Evolutionary conservation across 1,140 invertebrate species (phyloP).

Genomic region (Brachionus angularis): DNA sequence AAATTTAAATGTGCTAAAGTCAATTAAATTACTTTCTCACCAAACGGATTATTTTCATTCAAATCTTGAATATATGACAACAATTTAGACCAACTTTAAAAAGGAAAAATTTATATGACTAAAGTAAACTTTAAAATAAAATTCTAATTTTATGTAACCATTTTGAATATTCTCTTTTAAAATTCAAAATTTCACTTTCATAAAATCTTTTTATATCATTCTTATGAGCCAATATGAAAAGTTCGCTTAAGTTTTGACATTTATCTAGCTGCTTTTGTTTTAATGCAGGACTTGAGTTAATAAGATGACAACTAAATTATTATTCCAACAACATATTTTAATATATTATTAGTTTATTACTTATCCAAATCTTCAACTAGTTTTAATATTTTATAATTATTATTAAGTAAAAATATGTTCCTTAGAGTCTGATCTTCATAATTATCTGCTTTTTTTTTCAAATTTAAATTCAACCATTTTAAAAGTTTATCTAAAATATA

Average conservation of each 20-base stretch:
- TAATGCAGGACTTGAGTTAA: background rate
- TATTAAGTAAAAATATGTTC: constrained; percentile 22
- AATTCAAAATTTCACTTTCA: constrained; percentile 35
- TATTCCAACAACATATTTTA: too few relatives aligned
- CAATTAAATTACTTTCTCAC: background rate
- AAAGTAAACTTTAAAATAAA: background rate
- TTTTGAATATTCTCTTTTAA: constrained; percentile 41
- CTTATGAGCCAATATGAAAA: background rate
- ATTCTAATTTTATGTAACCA: too few relatives aligned
- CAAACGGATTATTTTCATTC: constrained; percentile 14
- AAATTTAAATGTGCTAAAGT: background rate
- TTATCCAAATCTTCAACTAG: background rate
- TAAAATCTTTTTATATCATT: constrained; percentile 12
- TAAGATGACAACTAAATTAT: too few relatives aligned
- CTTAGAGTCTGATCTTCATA: constrained; percentile 34
- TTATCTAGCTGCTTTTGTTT: background rate
- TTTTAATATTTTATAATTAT: constrained; percentile 18
- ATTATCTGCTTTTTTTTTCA: constrained; percentile 34
- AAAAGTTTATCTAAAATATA: background rate
- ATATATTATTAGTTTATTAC: too few relatives aligned
- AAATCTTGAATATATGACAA: constrained; percentile 21
- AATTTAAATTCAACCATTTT: constrained; percentile 32
- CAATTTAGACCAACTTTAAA: constrained; percentile 6
- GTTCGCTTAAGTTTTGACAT: constrained; percentile 9
- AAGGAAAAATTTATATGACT: background rate